Evolutionary conservation across 2,888 invertebrate species (phyloP), one percentile per base, ranked within the genome.

Genomic region (Athalia circularis): DNA sequence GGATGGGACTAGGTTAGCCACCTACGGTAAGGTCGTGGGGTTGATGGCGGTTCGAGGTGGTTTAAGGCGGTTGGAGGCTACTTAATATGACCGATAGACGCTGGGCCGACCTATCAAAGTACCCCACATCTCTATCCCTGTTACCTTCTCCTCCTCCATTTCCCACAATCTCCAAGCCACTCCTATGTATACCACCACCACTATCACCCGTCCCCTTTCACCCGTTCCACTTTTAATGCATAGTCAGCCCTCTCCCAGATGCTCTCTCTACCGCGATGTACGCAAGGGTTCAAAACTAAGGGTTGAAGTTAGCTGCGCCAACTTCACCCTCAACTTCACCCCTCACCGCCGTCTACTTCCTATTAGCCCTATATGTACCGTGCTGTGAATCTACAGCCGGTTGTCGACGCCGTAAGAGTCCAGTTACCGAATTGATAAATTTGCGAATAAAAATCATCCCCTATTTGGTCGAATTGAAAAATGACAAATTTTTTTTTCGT

Each of bases 21-120:
- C 50, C 75, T 75, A 75, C 75, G 75, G 29, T 15, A 62, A 75
- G 75, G 68, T 77, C 70, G 77, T 59, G 50, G 61, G 79, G 80
- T 77, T 80, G 79, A 82, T 81, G 83, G 82, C 82, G 82, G 82
- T 81, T 62, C 61, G 75, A 62, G 75, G 75, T 75, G 75, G 75
- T 75, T 75, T 52, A 75, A 75, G 54, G 75, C 61, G 74, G 74
- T 75, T 64, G 50, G 81, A 81, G 84, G 85, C 86, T 86, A 85
- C 85, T 86, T 85, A 85, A 87, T 88, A 87, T 87, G 87, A 84
- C 86, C 85, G 85, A 85, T 85, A 84, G 85, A 81, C 82, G 85
- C 84, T 83, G 84, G 79, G 81, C 83, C 81, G 82, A 84, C 82
- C 86, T 82, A 84, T 85, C 87, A 84, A 86, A 85, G 84, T 84